phyloP scores from a whole-genome alignment of 2,888 invertebrate species.

The Pseudanteris insignis region DNA sequence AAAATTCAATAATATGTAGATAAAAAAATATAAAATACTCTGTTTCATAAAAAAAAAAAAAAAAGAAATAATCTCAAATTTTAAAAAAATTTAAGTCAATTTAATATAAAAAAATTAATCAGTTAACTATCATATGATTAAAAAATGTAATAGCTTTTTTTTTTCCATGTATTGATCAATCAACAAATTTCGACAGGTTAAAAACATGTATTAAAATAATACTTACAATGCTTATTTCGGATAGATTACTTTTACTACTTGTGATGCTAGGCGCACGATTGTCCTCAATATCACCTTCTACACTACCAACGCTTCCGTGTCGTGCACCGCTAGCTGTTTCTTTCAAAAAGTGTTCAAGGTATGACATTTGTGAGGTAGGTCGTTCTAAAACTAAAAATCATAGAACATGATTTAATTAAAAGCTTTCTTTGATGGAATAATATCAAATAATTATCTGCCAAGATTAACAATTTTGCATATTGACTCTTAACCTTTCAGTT shows the following conservation, averaged over 20 bases:
- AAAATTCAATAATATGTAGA: not conserved
- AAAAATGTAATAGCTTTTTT: no score
- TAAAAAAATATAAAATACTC: not conserved
- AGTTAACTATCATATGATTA: not conserved
- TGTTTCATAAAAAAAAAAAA: no score
- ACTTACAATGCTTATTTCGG: slow-evolving; percentile 82
- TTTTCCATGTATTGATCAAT: no score
- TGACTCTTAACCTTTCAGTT: no score
- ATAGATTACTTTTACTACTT: slow-evolving; percentile 85
- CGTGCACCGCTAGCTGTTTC: slow-evolving; percentile 71
- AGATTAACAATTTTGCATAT: no score
- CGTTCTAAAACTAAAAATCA: slow-evolving; percentile 82
- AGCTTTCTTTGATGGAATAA: no score
- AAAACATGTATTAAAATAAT: no score
- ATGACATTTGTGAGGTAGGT: slow-evolving; percentile 91
- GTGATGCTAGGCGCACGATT: slow-evolving; percentile 79
- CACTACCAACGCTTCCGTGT: slow-evolving; percentile 73
- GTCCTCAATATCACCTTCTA: slow-evolving; percentile 80
- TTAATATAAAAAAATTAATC: no score
- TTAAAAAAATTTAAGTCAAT: no score
- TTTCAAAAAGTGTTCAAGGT: slow-evolving; percentile 88
- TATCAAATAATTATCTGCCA: no score
- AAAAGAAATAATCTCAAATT: no score
- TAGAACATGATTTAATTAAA: no score
- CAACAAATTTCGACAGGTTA: not conserved